Conservation (phyloP, 2,888 invertebrate species). For the Drosophila maculinotata region DNA sequence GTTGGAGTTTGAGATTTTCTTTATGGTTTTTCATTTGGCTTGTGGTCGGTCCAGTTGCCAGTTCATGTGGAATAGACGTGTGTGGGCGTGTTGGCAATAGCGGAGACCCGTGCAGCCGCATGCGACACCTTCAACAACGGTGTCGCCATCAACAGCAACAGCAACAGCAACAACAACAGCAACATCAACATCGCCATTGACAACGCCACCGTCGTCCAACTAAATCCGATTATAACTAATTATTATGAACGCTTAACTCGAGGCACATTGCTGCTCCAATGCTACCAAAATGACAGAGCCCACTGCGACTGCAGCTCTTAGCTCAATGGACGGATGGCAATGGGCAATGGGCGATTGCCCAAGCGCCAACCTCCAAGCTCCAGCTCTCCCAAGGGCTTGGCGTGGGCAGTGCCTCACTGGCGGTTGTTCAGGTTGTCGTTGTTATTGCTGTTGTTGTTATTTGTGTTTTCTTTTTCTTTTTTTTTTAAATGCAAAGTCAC, state of each 20-base stretch:
- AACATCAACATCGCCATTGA: conserved; percentile 20
- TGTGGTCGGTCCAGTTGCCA: conserved; percentile 52
- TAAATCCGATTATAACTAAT: conserved; percentile 83
- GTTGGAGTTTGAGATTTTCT: conserved; percentile 39
- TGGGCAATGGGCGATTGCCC: conserved; percentile 19
- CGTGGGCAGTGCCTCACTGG: conserved; percentile 63
- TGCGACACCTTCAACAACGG: conserved; percentile 53
- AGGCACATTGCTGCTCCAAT: conserved; percentile 32
- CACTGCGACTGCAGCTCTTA: conserved; percentile 9
- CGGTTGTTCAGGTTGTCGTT: conserved; percentile 27
- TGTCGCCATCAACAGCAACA: conserved; percentile 13
- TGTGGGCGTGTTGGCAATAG: conserved; percentile 49
- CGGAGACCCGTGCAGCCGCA: conserved; percentile 28
- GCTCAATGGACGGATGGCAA: conserved; percentile 10
- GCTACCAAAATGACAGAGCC: not conserved
- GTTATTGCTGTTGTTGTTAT: conserved; percentile 21
- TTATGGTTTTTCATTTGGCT: conserved; percentile 61
- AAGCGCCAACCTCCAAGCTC: conserved; percentile 5
- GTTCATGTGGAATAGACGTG: conserved; percentile 34
- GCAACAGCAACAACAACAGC: too few relatives aligned
- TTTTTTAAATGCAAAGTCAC: conserved; percentile 19
- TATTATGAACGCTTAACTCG: conserved; percentile 71
- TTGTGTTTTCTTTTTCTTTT: conserved; percentile 16
- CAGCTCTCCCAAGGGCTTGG: conserved; percentile 58
- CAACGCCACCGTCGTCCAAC: conserved; percentile 50